A percentile compares a stretch with the other conserved stretches of the same genome.
These are phyloP conservation scores for Tenrec ecaudatus DNA, from an alignment of 2,113 vertebrate species.

Conservation along the genomic window DNA sequence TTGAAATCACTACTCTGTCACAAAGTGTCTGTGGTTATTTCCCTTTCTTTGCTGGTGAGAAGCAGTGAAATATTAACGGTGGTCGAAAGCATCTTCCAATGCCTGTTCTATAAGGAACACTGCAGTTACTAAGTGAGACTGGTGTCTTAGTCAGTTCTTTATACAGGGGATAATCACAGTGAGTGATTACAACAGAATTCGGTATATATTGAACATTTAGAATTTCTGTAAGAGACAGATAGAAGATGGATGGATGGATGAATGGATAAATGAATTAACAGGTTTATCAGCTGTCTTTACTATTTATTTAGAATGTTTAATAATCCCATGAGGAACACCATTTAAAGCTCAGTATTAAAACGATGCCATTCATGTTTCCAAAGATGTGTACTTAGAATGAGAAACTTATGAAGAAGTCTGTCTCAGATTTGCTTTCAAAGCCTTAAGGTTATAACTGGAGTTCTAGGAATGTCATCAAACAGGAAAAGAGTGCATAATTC, in stretches of 20 bases:
- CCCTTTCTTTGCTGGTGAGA: conserved; percentile 1
- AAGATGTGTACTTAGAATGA: conserved; percentile 37
- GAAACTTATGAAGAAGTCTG: not conserved
- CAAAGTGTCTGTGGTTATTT: not conserved
- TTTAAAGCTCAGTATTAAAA: conserved; percentile 25
- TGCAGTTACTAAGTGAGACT: not conserved
- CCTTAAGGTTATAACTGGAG: not conserved
- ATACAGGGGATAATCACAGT: not conserved
- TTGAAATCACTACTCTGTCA: not conserved
- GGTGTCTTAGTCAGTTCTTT: not conserved
- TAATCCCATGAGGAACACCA: not conserved
- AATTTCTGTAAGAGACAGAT: not conserved
- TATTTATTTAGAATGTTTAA: not conserved
- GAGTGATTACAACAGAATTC: not conserved
- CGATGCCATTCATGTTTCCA: not conserved
- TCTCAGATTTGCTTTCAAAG: not conserved
- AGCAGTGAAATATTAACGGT: not conserved
- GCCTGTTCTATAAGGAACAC: not conserved
- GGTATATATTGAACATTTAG: not conserved
- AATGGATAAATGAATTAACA: not conserved
- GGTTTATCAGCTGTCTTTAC: not conserved
- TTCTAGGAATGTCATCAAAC: not conserved
- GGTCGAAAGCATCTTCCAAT: not conserved
- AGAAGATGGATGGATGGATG: too few relatives aligned
- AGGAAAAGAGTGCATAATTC: not conserved